Evolutionary conservation across 1,140 invertebrate species (phyloP).

Genomic region (Ctenoplectra terminalis): DNA sequence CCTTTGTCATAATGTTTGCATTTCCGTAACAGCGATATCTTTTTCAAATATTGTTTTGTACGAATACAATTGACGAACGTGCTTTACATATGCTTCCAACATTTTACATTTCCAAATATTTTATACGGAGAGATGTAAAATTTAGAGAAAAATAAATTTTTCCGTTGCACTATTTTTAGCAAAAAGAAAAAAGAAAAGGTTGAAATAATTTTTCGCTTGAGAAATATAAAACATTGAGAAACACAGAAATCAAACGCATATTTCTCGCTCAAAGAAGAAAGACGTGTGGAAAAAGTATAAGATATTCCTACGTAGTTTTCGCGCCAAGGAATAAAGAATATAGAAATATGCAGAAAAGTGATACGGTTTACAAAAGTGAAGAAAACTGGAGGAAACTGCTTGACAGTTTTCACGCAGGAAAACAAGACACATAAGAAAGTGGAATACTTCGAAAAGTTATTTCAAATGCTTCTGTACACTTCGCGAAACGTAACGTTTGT

Average conservation of each 20-base stretch:
- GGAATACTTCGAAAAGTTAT: background rate
- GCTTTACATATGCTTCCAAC: no score
- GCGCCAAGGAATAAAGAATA: background rate
- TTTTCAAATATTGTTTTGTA: no score
- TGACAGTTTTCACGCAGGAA: background rate
- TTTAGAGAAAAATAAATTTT: no score
- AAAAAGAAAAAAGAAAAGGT: no score
- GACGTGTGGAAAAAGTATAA: no score
- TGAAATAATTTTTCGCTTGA: background rate
- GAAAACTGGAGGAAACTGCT: background rate
- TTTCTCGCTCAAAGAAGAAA: background rate
- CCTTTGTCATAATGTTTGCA: no score
- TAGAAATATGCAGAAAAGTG: background rate
- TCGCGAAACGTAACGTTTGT: background rate
- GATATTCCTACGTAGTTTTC: background rate
- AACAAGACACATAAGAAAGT: background rate
- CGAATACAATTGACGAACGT: no score
- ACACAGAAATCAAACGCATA: background rate
- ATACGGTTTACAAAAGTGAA: background rate
- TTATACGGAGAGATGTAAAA: no score
- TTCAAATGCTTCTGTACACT: background rate
- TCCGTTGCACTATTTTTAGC: no score
- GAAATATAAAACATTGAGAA: background rate
- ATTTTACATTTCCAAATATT: no score
- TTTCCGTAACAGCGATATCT: no score